Evolutionary conservation across 2,797 vertebrate genomes (phyloP).

Genomic region (Sebastes jordani): DNA sequence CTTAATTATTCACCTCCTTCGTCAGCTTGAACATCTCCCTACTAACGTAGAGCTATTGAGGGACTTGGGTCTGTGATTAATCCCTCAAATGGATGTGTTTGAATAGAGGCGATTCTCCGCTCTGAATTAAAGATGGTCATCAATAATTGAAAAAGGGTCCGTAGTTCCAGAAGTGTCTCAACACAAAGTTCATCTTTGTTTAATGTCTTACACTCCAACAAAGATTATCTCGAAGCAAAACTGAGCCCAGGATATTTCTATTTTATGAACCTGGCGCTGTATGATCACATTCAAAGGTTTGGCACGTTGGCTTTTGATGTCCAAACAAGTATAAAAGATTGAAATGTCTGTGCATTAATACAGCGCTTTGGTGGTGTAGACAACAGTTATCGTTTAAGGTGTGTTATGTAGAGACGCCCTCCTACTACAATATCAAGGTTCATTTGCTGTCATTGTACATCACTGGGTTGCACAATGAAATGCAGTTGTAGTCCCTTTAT

Average conservation of each 20-base stretch:
- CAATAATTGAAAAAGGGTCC: constrained; percentile 17
- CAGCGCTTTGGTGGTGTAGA: neutral
- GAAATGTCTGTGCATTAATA: neutral
- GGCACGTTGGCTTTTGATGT: neutral
- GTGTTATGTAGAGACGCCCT: neutral
- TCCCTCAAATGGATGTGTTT: constrained; percentile 3
- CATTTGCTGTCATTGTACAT: neutral
- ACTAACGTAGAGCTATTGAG: neutral
- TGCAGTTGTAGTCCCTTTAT: neutral
- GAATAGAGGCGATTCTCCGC: neutral
- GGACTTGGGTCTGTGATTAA: constrained; percentile 14
- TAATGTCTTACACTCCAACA: neutral
- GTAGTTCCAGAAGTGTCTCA: constrained; percentile 13
- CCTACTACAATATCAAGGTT: neutral
- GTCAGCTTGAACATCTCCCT: constrained; percentile 3
- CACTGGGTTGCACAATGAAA: neutral
- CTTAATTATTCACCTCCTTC: constrained; percentile 21
- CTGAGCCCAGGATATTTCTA: neutral
- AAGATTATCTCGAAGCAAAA: constrained; percentile 3
- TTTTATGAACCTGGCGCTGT: neutral
- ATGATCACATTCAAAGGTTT: neutral
- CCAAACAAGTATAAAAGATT: neutral
- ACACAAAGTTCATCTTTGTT: constrained; percentile 27
- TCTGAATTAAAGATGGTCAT: constrained; percentile 14
- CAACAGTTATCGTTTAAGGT: neutral